Percentiles rank a stretch among this genome's conserved stretches.
phyloP scores from a whole-genome alignment of 1,140 invertebrate genomes.

The Penaeus indicus region DNA sequence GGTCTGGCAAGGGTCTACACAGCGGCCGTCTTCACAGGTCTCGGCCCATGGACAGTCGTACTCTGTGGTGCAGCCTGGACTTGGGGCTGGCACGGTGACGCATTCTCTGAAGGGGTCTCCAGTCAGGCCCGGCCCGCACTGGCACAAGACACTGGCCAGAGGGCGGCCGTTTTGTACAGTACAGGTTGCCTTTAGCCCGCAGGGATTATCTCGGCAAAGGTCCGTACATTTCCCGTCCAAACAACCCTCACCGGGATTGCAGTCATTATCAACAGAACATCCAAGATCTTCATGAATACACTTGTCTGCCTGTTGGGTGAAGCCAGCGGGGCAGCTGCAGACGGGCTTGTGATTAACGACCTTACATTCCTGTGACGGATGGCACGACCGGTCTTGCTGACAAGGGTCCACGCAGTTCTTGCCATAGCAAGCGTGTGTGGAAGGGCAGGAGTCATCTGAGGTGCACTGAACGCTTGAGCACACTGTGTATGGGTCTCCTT shows the following conservation, averaged over 20 bases:
- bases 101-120: slow-evolving; percentile 77
- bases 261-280: slow-evolving; percentile 85
- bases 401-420: slow-evolving; percentile 84
- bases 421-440: slow-evolving; percentile 81
- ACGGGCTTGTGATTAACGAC: slow-evolving; percentile 71
- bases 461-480: slow-evolving; percentile 83
- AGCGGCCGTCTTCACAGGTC: slow-evolving; percentile 83
- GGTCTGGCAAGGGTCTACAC: slow-evolving; percentile 81
- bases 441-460: slow-evolving; percentile 79
- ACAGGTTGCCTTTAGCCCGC: slow-evolving; percentile 82
- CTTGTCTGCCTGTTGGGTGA: slow-evolving; percentile 73
- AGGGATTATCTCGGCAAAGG: slow-evolving; percentile 76
- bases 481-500: slow-evolving; percentile 83
- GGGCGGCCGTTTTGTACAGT: slow-evolving; percentile 68
- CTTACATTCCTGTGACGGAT: slow-evolving; percentile 81
- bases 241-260: slow-evolving; percentile 83
- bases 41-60: slow-evolving; percentile 89
- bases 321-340: slow-evolving; percentile 69
- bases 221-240: slow-evolving; percentile 82
- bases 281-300: slow-evolving; percentile 81
- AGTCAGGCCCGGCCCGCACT: slow-evolving; percentile 67
- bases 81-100: slow-evolving; percentile 77
- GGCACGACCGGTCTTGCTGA: slow-evolving; percentile 80
- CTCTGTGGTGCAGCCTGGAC: slow-evolving; percentile 84
- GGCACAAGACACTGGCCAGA: slow-evolving; percentile 67